Base-by-base conservation (phyloP, 2,888 invertebrate species). In the Lumbricus terrestris region DNA sequence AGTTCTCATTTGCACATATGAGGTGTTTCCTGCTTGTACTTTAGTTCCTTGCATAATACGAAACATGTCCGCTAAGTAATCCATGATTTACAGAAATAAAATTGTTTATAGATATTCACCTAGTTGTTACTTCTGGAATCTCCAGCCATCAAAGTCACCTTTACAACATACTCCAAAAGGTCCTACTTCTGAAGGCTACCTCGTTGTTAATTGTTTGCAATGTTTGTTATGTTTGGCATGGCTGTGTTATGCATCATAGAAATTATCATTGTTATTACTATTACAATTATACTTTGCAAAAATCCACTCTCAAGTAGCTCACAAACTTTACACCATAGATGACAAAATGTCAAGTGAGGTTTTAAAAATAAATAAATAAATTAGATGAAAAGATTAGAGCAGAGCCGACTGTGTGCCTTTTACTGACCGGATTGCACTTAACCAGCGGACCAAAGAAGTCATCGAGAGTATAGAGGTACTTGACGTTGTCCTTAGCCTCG, bases 401-500 rank as follows among this genome's bases (percentile, higher is more conserved):
- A 69, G 4, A 69, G 69, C 69, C 18, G 0, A 47, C n/a, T 29
- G 1, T 69, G 69, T n/a, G 29, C 29, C n/a, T 11, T 82, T 37
- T 34, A 94, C 95, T 95, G 95, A 97, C 98, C 8, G 98, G 98
- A 95, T 98, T 97, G 94, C 98, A 98, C 91, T 98, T 96, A 94
- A 98, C 98, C 35, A 99, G 95, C 0, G 98, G 97, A 94, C 98
- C 98, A 93, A 98, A 98, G 94, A 98, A 98, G 93, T 97, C 97
- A 94, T 98, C 98, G 96, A 98, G 96, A 0, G 98, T 97, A 94
- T 97, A 97, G 91, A 98, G 97, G 93, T 98, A 98, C 94, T 98
- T 98, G 0, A 98, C 98, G 94, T 98, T 99, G 94, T 98, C 98
- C 93, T 97, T 97, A 0, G 98, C 98, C 94, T 99, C 98, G 94